A percentile compares a stretch with the other conserved stretches of the same genome.
Evolutionary conservation across 2,888 invertebrate genomes (phyloP).

Genomic region (Hydrotaea cyrtoneurina): DNA sequence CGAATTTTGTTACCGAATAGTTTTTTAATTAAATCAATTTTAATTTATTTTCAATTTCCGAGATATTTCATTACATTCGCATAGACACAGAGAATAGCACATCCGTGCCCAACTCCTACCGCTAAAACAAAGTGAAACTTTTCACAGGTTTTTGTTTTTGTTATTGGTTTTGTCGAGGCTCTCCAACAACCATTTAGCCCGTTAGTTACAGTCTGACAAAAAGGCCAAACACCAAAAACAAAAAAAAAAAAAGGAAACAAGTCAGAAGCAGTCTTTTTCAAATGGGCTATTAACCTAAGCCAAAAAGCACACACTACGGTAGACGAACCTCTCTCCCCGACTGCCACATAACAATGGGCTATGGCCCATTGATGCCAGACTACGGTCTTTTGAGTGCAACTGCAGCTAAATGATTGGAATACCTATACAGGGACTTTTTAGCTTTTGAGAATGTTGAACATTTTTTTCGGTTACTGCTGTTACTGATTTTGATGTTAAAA

Average conservation of each 20-base stretch:
- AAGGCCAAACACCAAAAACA: neutral
- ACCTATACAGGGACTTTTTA: conserved; percentile 28
- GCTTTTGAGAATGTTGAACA: conserved; percentile 36
- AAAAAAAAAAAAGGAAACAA: neutral
- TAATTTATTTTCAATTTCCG: conserved; percentile 38
- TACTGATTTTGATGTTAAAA: neutral
- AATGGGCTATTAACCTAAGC: conserved; percentile 33
- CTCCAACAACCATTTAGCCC: conserved; percentile 17
- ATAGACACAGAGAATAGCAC: neutral
- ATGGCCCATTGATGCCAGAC: neutral
- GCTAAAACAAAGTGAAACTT: neutral
- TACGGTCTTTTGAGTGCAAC: neutral
- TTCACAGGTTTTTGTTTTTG: conserved; percentile 11
- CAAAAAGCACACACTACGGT: neutral
- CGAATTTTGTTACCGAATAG: neutral
- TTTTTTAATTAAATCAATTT: conserved; percentile 50
- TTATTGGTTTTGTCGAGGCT: conserved; percentile 7
- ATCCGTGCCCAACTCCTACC: neutral
- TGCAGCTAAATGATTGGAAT: conserved; percentile 37
- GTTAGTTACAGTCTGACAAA: conserved; percentile 18
- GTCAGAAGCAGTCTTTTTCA: neutral
- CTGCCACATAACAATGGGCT: neutral
- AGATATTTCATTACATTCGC: conserved; percentile 36
- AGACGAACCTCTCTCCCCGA: neutral
- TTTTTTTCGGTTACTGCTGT: conserved; percentile 30